These are phyloP conservation scores for Acanthurus lineatus DNA, from an alignment of 2,797 vertebrate genomes.

Conservation along the genomic window DNA sequence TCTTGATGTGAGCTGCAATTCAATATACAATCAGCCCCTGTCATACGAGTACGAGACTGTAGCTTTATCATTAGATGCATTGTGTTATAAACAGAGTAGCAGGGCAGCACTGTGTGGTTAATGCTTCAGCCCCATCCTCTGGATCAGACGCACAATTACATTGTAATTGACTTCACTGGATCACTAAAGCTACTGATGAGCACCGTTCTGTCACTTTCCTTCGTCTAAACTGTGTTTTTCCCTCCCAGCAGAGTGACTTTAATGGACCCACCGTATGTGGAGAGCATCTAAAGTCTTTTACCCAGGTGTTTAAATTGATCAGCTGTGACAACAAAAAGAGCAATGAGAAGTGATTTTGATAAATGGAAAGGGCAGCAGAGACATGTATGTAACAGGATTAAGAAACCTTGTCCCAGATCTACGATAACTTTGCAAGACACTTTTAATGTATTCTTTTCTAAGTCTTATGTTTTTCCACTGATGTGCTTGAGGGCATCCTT, in stretches of 20 bases:
- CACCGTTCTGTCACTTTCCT: slow-evolving; percentile 51
- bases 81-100: slow-evolving; percentile 62
- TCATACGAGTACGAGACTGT: slow-evolving; percentile 38
- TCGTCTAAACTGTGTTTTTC: slow-evolving; percentile 55
- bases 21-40: slow-evolving; percentile 42
- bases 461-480: slow-evolving; percentile 45
- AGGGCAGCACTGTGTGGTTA: slow-evolving; percentile 70
- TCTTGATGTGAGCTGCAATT: slow-evolving; percentile 45
- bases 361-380: slow-evolving; percentile 56
- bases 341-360: slow-evolving; percentile 51
- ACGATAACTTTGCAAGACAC: slow-evolving; percentile 18
- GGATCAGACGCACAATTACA: slow-evolving; percentile 82
- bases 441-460: slow-evolving; percentile 40
- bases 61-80: slow-evolving; percentile 47
- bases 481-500: slow-evolving; percentile 42
- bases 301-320: slow-evolving; percentile 57
- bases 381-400: slow-evolving; percentile 55
- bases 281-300: slow-evolving; percentile 63
- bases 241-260: slow-evolving; percentile 58
- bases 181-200: slow-evolving; percentile 67
- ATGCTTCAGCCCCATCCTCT: slow-evolving; percentile 86
- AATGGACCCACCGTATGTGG: slow-evolving; percentile 53
- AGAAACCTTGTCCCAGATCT: slow-evolving; percentile 43
- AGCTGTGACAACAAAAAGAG: slow-evolving; percentile 63
- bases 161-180: slow-evolving; percentile 76